These are phyloP conservation scores for Neoascia interrupta DNA, from an alignment of 2,888 invertebrate genomes.

Conservation along the genomic window DNA sequence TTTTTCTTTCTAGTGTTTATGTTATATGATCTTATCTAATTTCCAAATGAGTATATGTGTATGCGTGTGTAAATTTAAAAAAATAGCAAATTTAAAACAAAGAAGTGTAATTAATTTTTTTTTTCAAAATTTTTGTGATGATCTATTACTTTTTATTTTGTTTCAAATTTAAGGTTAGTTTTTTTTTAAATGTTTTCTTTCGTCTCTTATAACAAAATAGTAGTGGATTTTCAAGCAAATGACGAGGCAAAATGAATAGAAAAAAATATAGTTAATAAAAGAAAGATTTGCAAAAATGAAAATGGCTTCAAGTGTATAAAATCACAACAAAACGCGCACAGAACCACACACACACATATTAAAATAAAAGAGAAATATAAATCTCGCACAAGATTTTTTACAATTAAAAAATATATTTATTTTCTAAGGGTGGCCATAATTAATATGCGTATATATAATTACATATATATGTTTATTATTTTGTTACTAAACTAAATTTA, in stretches of 20 bases:
- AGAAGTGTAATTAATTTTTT: background rate
- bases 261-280: constrained; percentile 23
- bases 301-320: constrained; percentile 25
- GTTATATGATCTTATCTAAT: constrained; percentile 32
- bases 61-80: constrained; percentile 21
- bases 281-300: background rate
- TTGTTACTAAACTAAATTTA: too few relatives aligned
- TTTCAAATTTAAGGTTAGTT: constrained; percentile 36
- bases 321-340: constrained; percentile 28
- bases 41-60: constrained; percentile 45
- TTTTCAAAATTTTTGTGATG: constrained; percentile 31
- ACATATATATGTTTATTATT: constrained; percentile 41
- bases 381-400: constrained; percentile 63
- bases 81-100: constrained; percentile 19
- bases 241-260: background rate
- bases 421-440: constrained; percentile 54
- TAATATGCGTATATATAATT: constrained; percentile 40
- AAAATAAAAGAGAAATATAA: constrained; percentile 8
- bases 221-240: too few relatives aligned
- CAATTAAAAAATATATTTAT: constrained; percentile 50
- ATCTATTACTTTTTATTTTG: background rate
- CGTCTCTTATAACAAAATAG: too few relatives aligned
- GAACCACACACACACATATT: constrained; percentile 17
- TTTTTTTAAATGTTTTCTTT: constrained; percentile 2
- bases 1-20: constrained; percentile 17